Percentiles rank a stretch among this genome's conserved stretches.
Evolutionary conservation across 2,797 vertebrate species (phyloP).

Genomic region (Acanthiza pusilla): DNA sequence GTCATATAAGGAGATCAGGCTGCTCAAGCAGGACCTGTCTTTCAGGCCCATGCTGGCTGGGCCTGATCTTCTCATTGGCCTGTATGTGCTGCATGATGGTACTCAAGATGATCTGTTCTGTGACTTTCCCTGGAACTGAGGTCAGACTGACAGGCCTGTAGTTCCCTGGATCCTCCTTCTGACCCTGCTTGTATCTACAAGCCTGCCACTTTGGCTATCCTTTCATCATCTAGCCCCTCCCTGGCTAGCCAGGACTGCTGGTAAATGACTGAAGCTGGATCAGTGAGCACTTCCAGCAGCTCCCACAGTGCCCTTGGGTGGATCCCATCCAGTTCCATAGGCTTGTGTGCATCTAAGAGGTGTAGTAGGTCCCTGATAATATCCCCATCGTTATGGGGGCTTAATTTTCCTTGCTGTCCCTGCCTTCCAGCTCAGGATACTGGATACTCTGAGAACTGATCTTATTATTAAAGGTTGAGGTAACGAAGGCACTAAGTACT

Average conservation of each 20-base stretch:
- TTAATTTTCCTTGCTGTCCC: background rate
- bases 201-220: rapidly evolving
- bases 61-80: background rate
- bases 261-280: background rate
- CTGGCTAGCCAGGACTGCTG: background rate
- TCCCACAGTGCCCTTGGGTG: background rate
- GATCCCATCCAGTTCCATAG: background rate
- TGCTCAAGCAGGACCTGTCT: background rate
- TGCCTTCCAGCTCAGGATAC: background rate
- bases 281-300: background rate
- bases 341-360: too few species aligned
- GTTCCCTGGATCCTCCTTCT: background rate
- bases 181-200: background rate
- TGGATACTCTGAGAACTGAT: background rate
- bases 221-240: background rate
- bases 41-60: background rate
- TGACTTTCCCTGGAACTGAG: background rate
- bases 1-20: background rate
- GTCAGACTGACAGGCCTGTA: background rate
- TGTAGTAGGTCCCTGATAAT: background rate
- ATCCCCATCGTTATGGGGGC: background rate
- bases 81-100: too few species aligned
- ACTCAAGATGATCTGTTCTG: background rate
- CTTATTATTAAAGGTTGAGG: background rate
- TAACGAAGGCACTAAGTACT: background rate